Percentiles rank a stretch among this genome's conserved stretches.
These are phyloP conservation scores for Drosophila carrolli DNA, from an alignment of 1,140 invertebrate species.

Conservation along the genomic window DNA sequence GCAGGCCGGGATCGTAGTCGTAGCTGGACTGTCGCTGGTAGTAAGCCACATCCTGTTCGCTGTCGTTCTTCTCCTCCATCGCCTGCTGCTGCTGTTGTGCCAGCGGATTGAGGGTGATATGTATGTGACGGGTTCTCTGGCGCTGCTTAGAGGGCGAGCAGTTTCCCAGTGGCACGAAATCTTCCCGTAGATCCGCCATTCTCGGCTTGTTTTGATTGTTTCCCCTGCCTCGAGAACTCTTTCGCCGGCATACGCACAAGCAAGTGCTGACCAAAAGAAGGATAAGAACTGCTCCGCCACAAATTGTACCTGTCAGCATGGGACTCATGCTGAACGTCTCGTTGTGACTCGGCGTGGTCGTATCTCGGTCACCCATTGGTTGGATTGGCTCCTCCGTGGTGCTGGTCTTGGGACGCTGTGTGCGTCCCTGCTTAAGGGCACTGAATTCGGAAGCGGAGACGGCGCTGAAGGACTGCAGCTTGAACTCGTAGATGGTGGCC, in stretches of 20 bases:
- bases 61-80: constrained; percentile 58
- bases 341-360: constrained; percentile 66
- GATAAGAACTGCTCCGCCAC: constrained; percentile 64
- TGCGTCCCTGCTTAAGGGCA: constrained; percentile 90
- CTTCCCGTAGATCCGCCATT: constrained; percentile 59
- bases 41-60: constrained; percentile 56
- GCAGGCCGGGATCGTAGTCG: constrained; percentile 59
- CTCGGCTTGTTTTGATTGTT: constrained; percentile 80
- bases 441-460: constrained; percentile 95
- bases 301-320: constrained; percentile 60
- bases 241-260: constrained; percentile 80
- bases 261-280: constrained; percentile 70
- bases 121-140: constrained; percentile 86
- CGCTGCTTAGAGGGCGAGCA: constrained; percentile 59
- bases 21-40: constrained; percentile 55
- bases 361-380: constrained; percentile 40
- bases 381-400: constrained; percentile 53
- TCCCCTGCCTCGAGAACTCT: constrained; percentile 62
- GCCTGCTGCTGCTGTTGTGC: constrained; percentile 78
- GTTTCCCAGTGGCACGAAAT: constrained; percentile 80
- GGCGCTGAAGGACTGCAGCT: constrained; percentile 95
- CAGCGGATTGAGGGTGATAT: constrained; percentile 89
- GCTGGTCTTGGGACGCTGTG: constrained; percentile 84
- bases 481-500: constrained; percentile 95
- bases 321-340: constrained; percentile 68